Evolutionary conservation across 2,888 invertebrate genomes (phyloP).

Genomic region (Rhogogaster chlorosoma): DNA sequence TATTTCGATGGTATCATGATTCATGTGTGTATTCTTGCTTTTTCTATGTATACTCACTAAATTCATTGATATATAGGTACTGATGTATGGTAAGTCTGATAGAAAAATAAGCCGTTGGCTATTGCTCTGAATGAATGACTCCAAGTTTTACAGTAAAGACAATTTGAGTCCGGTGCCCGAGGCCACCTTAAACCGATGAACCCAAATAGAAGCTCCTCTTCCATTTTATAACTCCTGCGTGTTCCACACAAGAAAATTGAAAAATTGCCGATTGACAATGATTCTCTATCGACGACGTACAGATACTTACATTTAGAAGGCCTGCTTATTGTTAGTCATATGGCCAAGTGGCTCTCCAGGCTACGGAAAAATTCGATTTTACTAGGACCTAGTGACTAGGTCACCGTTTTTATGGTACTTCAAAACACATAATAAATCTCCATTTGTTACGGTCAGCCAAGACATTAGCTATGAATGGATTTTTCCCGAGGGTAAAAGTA

Average conservation of each 20-base stretch:
- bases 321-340: neutral
- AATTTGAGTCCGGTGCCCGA: neutral
- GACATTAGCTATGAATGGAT: neutral
- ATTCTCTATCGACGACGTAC: neutral
- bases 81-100: neutral
- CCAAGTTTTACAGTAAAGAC: neutral
- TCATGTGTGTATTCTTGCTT: neutral
- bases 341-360: neutral
- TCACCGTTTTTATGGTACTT: neutral
- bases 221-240: neutral
- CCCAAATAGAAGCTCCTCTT: neutral
- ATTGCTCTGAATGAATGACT: neutral
- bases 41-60: neutral
- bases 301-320: neutral
- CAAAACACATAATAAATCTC: neutral
- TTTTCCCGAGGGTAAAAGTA: neutral
- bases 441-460: conserved; percentile 1
- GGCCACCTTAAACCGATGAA: neutral
- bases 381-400: too few relatives aligned
- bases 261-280: neutral
- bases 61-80: neutral
- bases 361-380: neutral
- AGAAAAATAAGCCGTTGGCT: neutral
- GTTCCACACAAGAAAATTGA: neutral
- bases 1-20: neutral